Percentiles rank a stretch among this genome's conserved stretches.
phyloP scores from a whole-genome alignment of 2,797 vertebrate species.

The Pseudochromis fuscus region DNA sequence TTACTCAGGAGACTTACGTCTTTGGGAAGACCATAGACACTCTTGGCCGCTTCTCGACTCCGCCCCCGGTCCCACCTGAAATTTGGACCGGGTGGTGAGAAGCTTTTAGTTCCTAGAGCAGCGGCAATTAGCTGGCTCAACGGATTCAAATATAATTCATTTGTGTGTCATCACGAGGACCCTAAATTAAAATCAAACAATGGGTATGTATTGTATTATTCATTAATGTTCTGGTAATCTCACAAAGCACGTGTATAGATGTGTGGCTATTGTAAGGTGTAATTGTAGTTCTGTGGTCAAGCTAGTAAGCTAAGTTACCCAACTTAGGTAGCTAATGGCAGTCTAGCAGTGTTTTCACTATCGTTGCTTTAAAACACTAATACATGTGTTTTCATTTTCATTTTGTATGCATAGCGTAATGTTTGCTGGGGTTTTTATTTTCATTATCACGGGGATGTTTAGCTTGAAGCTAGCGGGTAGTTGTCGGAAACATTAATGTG shows the following conservation, averaged over 20 bases:
- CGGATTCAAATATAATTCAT: constrained; percentile 2
- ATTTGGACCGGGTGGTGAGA: no score
- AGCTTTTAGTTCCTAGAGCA: no score
- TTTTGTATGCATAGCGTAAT: background rate
- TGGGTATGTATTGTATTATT: constrained; percentile 72
- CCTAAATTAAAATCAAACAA: constrained; percentile 16
- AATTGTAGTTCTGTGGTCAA: background rate
- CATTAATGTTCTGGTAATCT: background rate
- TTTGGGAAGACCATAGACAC: no score
- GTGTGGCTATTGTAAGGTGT: accelerated
- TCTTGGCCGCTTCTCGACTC: no score
- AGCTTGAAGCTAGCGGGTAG: constrained; percentile 30
- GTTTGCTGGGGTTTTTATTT: accelerated
- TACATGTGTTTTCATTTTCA: accelerated
- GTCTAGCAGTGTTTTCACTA: background rate
- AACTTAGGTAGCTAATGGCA: background rate
- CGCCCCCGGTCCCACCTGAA: no score
- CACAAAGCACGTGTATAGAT: background rate
- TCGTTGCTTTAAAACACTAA: accelerated
- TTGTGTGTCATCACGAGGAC: background rate
- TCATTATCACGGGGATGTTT: background rate
- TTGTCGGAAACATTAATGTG: constrained; percentile 45
- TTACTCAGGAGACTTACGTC: no score
- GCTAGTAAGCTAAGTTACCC: constrained; percentile 17
- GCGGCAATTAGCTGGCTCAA: background rate